These are phyloP conservation scores for Frankliniella fusca DNA, from an alignment of 2,888 invertebrate species.

Conservation along the genomic window DNA sequence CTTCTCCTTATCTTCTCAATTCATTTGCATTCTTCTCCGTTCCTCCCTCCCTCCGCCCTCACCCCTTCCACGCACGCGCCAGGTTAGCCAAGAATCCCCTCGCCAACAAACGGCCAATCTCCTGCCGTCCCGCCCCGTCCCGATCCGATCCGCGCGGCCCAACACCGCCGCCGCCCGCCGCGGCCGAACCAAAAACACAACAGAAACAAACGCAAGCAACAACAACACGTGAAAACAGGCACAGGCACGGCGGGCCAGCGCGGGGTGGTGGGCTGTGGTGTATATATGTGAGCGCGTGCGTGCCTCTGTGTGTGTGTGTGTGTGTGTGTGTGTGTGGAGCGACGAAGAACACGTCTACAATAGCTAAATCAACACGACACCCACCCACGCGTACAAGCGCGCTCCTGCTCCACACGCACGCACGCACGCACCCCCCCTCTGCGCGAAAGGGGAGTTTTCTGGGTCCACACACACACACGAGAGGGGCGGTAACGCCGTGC, in stretches of 20 bases:
- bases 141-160: neutral
- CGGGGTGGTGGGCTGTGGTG: neutral
- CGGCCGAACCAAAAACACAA: constrained; percentile 3
- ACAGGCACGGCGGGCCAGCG: too few species aligned
- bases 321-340: neutral
- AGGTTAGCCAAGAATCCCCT: too few species aligned
- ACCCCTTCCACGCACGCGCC: too few species aligned
- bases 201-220: neutral
- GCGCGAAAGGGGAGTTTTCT: too few species aligned
- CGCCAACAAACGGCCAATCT: too few species aligned
- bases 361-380: constrained; percentile 24
- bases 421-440: neutral
- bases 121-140: neutral
- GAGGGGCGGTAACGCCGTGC: neutral
- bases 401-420: neutral
- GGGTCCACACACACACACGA: neutral
- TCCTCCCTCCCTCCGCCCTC: too few species aligned
- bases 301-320: neutral
- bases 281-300: too few species aligned
- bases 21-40: too few species aligned
- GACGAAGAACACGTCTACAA: constrained; percentile 10
- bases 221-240: neutral
- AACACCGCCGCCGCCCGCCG: neutral
- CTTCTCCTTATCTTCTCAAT: too few species aligned
- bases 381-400: neutral